Evolutionary conservation across 1,140 invertebrate species (phyloP).

Genomic region (Drosophila kanapiae): DNA sequence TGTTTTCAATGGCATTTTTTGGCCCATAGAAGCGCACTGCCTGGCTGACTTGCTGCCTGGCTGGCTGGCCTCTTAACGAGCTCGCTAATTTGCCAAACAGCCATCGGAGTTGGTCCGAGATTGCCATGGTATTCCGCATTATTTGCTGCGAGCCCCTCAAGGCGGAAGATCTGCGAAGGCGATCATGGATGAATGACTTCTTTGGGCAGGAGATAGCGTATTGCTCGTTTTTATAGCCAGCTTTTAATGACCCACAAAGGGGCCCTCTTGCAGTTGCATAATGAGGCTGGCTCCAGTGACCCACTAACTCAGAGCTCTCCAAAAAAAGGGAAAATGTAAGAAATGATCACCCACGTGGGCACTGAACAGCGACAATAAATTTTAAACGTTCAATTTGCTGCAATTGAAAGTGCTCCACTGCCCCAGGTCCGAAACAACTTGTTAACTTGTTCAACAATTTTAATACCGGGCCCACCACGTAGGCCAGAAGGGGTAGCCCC

Average conservation of each 20-base stretch:
- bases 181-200: slow-evolving; percentile 29
- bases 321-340: slow-evolving; percentile 46
- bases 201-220: slow-evolving; percentile 33
- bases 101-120: slow-evolving; percentile 14
- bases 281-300: slow-evolving; percentile 64
- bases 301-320: slow-evolving; percentile 36
- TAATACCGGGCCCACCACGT: not conserved
- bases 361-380: slow-evolving; percentile 59
- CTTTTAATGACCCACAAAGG: slow-evolving; percentile 32
- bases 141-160: slow-evolving; percentile 49
- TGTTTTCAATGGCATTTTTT: slow-evolving; percentile 76
- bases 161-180: slow-evolving; percentile 56
- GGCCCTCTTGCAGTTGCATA: slow-evolving; percentile 56
- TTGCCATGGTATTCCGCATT: slow-evolving; percentile 36
- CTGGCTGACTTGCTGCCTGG: slow-evolving; percentile 27
- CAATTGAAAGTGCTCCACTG: slow-evolving; percentile 70
- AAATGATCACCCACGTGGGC: slow-evolving; percentile 65
- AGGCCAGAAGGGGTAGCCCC: not conserved
- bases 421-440: slow-evolving; percentile 52
- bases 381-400: slow-evolving; percentile 69
- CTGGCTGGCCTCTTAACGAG: slow-evolving; percentile 59
- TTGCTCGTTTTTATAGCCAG: slow-evolving; percentile 43
- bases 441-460: slow-evolving; percentile 65
- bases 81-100: slow-evolving; percentile 75
- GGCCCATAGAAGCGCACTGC: slow-evolving; percentile 38